Conservation (phyloP, 2,113 vertebrate species). For the Anser cygnoides region DNA sequence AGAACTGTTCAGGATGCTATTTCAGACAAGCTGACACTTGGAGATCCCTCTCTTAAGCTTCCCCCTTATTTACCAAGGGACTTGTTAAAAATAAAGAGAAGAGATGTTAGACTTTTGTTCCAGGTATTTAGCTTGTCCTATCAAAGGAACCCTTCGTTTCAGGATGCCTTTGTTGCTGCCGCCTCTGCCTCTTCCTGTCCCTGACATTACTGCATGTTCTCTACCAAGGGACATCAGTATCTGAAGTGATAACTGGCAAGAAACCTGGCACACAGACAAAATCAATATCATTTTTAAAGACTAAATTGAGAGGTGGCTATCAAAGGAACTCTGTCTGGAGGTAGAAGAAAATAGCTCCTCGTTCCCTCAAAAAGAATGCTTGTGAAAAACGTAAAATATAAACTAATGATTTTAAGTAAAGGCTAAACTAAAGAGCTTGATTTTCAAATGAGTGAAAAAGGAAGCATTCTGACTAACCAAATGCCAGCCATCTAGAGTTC, state of each 20-base stretch:
- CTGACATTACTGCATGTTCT: conserved; percentile 24
- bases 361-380: background rate
- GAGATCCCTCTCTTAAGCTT: conserved; percentile 1
- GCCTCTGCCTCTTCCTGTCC: conserved; percentile 22
- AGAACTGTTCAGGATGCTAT: conserved; percentile 24
- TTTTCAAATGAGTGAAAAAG: background rate
- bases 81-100: conserved; percentile 53
- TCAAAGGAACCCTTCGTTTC: conserved; percentile 33
- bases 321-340: background rate
- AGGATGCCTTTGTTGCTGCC: background rate
- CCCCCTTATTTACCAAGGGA: conserved; percentile 41
- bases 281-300: conserved; percentile 53
- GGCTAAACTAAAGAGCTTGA: background rate
- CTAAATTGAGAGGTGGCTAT: conserved; percentile 31
- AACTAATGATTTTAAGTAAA: background rate
- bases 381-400: background rate
- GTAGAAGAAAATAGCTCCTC: background rate
- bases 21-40: conserved; percentile 24
- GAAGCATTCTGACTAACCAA: background rate
- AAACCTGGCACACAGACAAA: conserved; percentile 56
- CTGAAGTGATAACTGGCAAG: conserved; percentile 44
- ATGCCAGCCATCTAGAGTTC: background rate
- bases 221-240: background rate
- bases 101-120: background rate
- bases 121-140: conserved; percentile 54